Base-by-base conservation (phyloP, 2,113 vertebrate species). In the Arenaria interpres region DNA sequence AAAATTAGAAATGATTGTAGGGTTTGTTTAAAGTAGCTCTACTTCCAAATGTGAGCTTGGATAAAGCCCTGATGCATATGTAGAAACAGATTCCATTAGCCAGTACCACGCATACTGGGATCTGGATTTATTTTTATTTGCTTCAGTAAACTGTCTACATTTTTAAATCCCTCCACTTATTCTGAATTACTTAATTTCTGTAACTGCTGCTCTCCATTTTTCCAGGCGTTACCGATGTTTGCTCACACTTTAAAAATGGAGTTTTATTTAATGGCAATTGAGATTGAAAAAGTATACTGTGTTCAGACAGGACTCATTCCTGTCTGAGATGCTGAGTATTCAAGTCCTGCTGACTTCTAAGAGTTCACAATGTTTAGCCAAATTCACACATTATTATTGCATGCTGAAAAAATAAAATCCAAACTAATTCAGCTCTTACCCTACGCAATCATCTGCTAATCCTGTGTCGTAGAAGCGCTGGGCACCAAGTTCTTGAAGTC, bases 401-500 rank as follows among this genome's bases (percentile, higher is more conserved):
- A 64, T 6, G 43, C 4, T 33, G n/a, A 75, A 89, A n/a, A 90
- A 90, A 72, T 32, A 66, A 87, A 89, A 51, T 28, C 27, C 51
- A 71, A 53, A 94, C 7, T 35, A 35, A 28, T 71, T 71, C 14
- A 73, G 33, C 27, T 69, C 99, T 98, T 98, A 99, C 99, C 99
- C 99, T 50, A 99, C 98, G 68, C 98, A 99, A 82, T 99, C 99
- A 97, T 99, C 99, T 62, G 99, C 99, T 69, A 99, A 98, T 72
- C 99, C 99, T 2, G 99, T 99, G 43, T 97, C 95, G 63, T 98
- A 99, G 96, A 99, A 99, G 80, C 92, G 99, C 71, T 94, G 98
- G 54, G 99, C 99, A 78, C 99, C 99, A 7, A 99, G 99, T 94
- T 99, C 98, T 71, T 98, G 98, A 43, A 99, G 98, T 46, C 98